Base-by-base conservation (phyloP, 1,140 invertebrate species). In the Teleopsis dalmanni region DNA sequence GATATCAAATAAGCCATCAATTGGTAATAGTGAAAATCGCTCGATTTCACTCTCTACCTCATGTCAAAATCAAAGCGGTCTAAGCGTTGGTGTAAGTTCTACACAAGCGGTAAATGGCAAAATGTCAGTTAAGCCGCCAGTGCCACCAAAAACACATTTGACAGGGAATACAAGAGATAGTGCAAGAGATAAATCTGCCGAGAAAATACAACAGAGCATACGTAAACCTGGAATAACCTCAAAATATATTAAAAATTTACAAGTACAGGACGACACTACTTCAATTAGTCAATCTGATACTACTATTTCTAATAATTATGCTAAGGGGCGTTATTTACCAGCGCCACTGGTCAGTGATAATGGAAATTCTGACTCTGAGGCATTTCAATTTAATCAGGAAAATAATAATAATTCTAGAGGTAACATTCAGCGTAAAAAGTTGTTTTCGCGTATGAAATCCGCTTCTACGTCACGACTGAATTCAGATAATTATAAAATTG, bases 391-490 rank as follows among this genome's bases (percentile, higher is more conserved):
- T 21, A 55, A 60, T 42, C 60, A 59, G 33, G 60, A 66, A 26
- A 57, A 58, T 19, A 66, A 59, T 34, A 68, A 67, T 33, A 62
- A 62, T 42, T 53, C 56, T 14, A 58, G 54, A 18, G 31, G 49
- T 18, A 50, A 46, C 10, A 10, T 45, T 7, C 70, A 76, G 11
- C 69, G 78, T 18, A 78, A 77, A 47, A 78, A 81, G 37, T 66
- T 79, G 34, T 82, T 82, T 56, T 80, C 80, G 0, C 76, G 80
- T 42, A 72, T 80, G 59, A 83, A 81, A 69, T 80, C 78, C 23
- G 74, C 80, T 2, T 82, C 77, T 1, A 79, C 78, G 0, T 79
- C 78, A 0, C 75, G 78, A 14, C 66, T 81, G 4, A 78, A 81
- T 42, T 76, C 66, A 3, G 64, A 63, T 11, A 64, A 62, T 29